Base-by-base conservation (phyloP, 2,888 invertebrate species). In the Abrostola triplasia region DNA sequence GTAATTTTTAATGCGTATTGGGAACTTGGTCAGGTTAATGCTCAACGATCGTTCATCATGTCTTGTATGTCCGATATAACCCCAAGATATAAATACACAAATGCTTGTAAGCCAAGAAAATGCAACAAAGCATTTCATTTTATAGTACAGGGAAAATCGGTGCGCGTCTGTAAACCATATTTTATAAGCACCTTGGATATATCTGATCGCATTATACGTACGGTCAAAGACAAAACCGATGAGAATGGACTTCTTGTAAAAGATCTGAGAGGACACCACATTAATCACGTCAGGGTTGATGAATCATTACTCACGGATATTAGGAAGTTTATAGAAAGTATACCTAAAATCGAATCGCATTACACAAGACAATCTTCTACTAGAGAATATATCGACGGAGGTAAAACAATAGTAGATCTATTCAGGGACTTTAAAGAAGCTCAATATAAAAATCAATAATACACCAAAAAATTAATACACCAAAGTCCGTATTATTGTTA, bases 261-360 rank as follows among this genome's bases (percentile, higher is more conserved):
- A 59, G 76, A 76, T 66, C 49, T 48, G 11, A 75, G 74, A 68
- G 76, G 73, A 61, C 58, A 67, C 59, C 66, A 70, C 49, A 69
- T 24, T 56, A 74, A 65, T 38, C 66, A 66, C 56, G 50, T 65
- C 40, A 72, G 49, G 48, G 58, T 64, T 61, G 63, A 66, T 62
- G 63, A 63, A 48, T 44, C 58, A 67, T 38, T 59, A 47, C 10
- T 59, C 37, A 47, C 44, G 8, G 71, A 76, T 54, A 70, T 76
- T 6, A 70, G 64, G 68, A 36, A 68, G n/a, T 68, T 68, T 51
- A 71, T 76, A 62, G 56, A 76, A n/a, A n/a, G n/a, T n/a, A n/a
- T n/a, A n/a, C n/a, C n/a, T n/a, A n/a, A n/a, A n/a, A n/a, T n/a
- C n/a, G n/a, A n/a, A n/a, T n/a, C n/a, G n/a, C n/a, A n/a, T n/a